phyloP scores from a whole-genome alignment of 1,140 invertebrate species.

The Trigoniulus corallinus region DNA sequence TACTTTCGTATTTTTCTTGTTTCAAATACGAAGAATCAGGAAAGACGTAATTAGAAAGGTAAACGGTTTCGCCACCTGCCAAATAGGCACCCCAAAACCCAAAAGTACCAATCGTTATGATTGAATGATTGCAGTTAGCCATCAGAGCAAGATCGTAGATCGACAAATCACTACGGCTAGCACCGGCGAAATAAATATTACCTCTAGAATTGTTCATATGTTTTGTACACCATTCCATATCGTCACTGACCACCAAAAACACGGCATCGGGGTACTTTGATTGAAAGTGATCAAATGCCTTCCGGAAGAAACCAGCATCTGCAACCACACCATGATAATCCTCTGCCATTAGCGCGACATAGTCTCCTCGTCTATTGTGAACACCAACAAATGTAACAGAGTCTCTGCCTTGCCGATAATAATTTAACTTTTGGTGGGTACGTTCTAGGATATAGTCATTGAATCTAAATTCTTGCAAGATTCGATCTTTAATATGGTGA shows the following conservation, averaged over 20 bases:
- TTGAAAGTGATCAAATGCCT: conserved; percentile 37
- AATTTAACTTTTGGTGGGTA: neutral
- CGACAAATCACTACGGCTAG: conserved; percentile 14
- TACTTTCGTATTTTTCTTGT: neutral
- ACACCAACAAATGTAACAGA: conserved; percentile 10
- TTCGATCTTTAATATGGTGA: neutral
- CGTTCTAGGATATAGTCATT: neutral
- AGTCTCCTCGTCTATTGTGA: conserved; percentile 14
- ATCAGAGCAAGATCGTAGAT: conserved; percentile 27
- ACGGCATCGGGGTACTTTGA: conserved; percentile 28
- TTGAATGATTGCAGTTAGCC: conserved; percentile 17
- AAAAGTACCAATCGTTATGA: conserved; percentile 44
- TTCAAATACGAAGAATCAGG: neutral
- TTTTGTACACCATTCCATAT: conserved; percentile 37
- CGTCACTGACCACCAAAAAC: conserved; percentile 43
- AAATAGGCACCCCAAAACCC: conserved; percentile 48
- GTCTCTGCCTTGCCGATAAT: neutral
- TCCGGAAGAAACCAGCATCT: conserved; percentile 32
- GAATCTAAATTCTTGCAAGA: neutral
- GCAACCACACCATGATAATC: conserved; percentile 32
- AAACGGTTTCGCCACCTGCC: conserved; percentile 33
- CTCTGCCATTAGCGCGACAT: conserved; percentile 23
- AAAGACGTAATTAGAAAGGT: conserved; percentile 12
- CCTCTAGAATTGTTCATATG: conserved; percentile 8
- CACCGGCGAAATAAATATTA: neutral